These are phyloP conservation scores for Urosaurus nigricauda DNA, from an alignment of 2,797 vertebrate genomes.

Conservation along the genomic window DNA sequence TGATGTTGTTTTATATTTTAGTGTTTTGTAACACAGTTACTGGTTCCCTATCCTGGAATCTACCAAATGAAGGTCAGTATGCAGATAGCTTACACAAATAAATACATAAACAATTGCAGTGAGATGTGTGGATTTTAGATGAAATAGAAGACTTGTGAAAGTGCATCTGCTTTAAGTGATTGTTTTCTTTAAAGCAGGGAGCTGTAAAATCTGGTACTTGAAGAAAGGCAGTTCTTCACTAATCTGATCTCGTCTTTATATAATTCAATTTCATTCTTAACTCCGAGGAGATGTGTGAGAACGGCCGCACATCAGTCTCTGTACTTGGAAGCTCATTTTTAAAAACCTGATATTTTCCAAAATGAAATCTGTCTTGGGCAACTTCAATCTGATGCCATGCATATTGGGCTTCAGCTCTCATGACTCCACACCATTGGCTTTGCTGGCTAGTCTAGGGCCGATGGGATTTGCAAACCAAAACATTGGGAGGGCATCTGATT, in stretches of 20 bases:
- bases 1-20: too few relatives aligned
- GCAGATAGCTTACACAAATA: background rate
- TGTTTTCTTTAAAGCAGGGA: constrained; percentile 23
- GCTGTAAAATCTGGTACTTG: constrained; percentile 60
- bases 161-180: constrained; percentile 35
- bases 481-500: background rate
- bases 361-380: constrained; percentile 52
- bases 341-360: constrained; percentile 55
- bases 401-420: background rate
- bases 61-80: background rate
- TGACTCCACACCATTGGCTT: background rate
- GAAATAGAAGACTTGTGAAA: constrained; percentile 30
- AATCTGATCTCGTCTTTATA: constrained; percentile 63
- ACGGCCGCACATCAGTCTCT: constrained; percentile 60
- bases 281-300: constrained; percentile 60
- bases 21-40: background rate
- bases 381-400: background rate
- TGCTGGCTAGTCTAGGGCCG: background rate
- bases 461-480: background rate
- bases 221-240: constrained; percentile 60
- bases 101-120: constrained; percentile 10
- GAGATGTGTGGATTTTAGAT: constrained; percentile 6
- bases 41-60: background rate
- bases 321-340: constrained; percentile 57
- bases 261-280: constrained; percentile 71